Percentiles rank a stretch among this genome's conserved stretches.
Evolutionary conservation across 2,113 vertebrate species (phyloP).

Genomic region (Eleginops maclovinus): DNA sequence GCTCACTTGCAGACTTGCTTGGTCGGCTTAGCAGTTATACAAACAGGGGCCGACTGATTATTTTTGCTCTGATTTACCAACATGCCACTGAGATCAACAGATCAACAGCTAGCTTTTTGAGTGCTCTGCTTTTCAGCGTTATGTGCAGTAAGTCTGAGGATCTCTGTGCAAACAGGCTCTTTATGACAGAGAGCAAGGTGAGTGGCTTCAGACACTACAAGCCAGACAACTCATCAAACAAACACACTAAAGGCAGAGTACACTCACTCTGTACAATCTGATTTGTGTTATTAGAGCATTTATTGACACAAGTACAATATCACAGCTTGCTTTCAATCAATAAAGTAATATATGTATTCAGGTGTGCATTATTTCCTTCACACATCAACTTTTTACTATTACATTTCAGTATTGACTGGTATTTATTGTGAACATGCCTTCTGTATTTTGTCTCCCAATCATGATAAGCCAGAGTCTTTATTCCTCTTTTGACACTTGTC

Average conservation of each 20-base stretch:
- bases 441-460: slow-evolving; percentile 43
- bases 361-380: slow-evolving; percentile 1
- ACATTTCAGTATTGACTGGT: slow-evolving; percentile 11
- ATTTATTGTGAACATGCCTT: slow-evolving; percentile 55
- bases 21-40: slow-evolving; percentile 63
- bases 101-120: slow-evolving; percentile 71
- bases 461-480: slow-evolving; percentile 56
- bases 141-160: slow-evolving; percentile 79
- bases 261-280: slow-evolving; percentile 61
- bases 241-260: slow-evolving; percentile 75
- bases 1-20: slow-evolving; percentile 51
- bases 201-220: slow-evolving; percentile 80
- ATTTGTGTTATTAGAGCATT: slow-evolving; percentile 72
- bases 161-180: slow-evolving; percentile 84
- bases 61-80: slow-evolving; percentile 75
- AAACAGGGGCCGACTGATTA: slow-evolving; percentile 73
- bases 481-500: slow-evolving; percentile 65
- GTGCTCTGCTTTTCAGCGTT: slow-evolving; percentile 68
- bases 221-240: slow-evolving; percentile 80
- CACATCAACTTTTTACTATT: neutral
- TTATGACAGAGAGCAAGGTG: slow-evolving; percentile 81
- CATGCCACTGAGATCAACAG: slow-evolving; percentile 76
- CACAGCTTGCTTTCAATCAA: slow-evolving; percentile 47
- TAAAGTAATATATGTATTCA: slow-evolving; percentile 1
- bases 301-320: slow-evolving; percentile 69